Base-by-base conservation (phyloP, 2,888 invertebrate genomes). In the Rhingia campestris region DNA sequence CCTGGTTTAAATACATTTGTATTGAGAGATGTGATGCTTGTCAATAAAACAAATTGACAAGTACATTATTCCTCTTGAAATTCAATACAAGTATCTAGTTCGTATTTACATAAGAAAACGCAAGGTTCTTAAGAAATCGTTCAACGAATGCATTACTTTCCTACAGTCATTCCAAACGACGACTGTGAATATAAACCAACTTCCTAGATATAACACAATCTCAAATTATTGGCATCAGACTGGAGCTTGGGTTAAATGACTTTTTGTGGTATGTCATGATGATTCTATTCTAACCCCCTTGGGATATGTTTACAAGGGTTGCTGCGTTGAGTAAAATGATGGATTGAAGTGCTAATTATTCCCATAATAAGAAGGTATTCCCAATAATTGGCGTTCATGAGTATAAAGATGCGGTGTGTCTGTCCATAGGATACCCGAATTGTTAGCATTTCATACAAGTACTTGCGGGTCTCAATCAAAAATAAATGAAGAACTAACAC, bases 321-420 rank as follows among this genome's bases (percentile, higher is more conserved):
- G 35, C n/a, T 35, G 56, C 47, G 37, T 45, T 30, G 37, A 58
- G 32, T 12, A 7, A 66, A 32, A 32, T 53, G 22, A 35, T 45
- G 43, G 7, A 37, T 64, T 51, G 53, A 66, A 66, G 69, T 56
- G 56, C 56, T 69, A 69, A 69, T 56, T 56, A 69, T 47, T 47
- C 47, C 37, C 45, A 45, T 56, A 47, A 56, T 56, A 69, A 56
- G 37, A 56, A 63, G 7, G n/a, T 41, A 51, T 14, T 9, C 54
- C 43, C 30, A 22, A 35, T 9, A 30, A 35, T 12, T 14, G 41
- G 10, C 53, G 9, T 66, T n/a, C 41, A 32, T 7, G 1, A 49
- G 10, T 10, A 66, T 33, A 45, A 30, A 43, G 22, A 35, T 37
- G 22, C 5, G 22, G 30, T 49, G 33, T 53, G 41, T 56, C 14